phyloP scores from a whole-genome alignment of 2,797 vertebrate genomes.

The Sebastes kiyomatsui region DNA sequence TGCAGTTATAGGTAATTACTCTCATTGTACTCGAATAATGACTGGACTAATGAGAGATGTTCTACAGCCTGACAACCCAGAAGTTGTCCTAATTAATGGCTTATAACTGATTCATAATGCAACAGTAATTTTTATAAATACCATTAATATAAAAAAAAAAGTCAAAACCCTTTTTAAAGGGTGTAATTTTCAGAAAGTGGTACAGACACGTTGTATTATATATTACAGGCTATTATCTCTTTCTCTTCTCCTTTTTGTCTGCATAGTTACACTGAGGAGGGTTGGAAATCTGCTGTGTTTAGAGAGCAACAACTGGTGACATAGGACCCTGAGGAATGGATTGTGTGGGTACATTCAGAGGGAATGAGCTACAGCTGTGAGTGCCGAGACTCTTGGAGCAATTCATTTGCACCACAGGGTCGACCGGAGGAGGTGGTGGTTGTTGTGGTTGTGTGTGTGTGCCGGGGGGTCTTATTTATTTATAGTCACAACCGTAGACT shows the following conservation, averaged over 20 bases:
- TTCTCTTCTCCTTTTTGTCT: neutral
- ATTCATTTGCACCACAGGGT: slow-evolving; percentile 17
- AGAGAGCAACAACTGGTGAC: slow-evolving; percentile 36
- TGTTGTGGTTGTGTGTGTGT: neutral
- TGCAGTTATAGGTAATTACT: neutral
- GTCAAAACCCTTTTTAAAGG: neutral
- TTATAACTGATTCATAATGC: neutral
- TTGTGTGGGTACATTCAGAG: slow-evolving; percentile 15
- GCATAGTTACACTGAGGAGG: neutral
- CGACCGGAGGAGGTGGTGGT: neutral
- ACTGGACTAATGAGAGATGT: neutral
- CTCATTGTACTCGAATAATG: neutral
- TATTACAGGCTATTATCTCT: neutral
- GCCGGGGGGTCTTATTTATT: slow-evolving; percentile 8
- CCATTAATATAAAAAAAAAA: neutral
- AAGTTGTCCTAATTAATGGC: neutral
- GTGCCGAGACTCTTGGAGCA: slow-evolving; percentile 4
- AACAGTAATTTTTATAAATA: neutral
- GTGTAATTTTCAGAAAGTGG: neutral
- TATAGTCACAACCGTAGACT: neutral
- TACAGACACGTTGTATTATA: neutral
- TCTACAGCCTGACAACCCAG: neutral
- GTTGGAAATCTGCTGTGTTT: neutral
- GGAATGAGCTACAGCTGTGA: slow-evolving; percentile 54
- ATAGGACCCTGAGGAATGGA: slow-evolving; percentile 11